Percentiles rank a stretch among this genome's conserved stretches.
phyloP scores from a whole-genome alignment of 2,888 invertebrate genomes.

The Napeogenes sylphis region DNA sequence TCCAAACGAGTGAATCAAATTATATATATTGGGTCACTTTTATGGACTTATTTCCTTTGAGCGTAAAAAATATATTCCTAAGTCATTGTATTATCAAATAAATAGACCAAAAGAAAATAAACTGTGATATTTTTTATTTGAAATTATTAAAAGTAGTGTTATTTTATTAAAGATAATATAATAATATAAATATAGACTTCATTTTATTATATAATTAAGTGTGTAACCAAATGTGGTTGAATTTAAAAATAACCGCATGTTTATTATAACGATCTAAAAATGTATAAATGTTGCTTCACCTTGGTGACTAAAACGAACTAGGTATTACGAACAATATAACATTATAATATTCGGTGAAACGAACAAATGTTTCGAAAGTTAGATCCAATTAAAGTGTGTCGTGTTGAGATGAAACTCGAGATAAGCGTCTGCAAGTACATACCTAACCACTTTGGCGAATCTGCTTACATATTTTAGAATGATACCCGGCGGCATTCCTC shows the following conservation, averaged over 20 bases:
- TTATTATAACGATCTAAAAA: too few relatives aligned
- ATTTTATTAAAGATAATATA: too few relatives aligned
- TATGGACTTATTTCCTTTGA: slow-evolving; percentile 14
- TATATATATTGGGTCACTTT: slow-evolving; percentile 48
- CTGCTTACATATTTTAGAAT: slow-evolving; percentile 30
- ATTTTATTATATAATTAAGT: too few relatives aligned
- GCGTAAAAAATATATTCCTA: not conserved
- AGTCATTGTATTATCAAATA: too few relatives aligned
- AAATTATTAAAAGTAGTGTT: too few relatives aligned
- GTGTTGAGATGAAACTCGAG: slow-evolving; percentile 45
- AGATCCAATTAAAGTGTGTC: slow-evolving; percentile 36
- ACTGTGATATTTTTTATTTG: too few relatives aligned
- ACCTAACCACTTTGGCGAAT: slow-evolving; percentile 36
- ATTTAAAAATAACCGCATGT: too few relatives aligned
- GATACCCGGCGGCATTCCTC: slow-evolving; percentile 59
- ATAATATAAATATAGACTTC: too few relatives aligned
- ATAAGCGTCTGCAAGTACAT: slow-evolving; percentile 40
- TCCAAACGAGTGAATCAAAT: slow-evolving; percentile 43
- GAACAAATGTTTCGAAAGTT: slow-evolving; percentile 31
- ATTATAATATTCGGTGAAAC: slow-evolving; percentile 16
- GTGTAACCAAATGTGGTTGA: too few relatives aligned
- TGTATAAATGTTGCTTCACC: too few relatives aligned
- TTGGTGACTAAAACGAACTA: too few relatives aligned
- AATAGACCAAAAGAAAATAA: too few relatives aligned
- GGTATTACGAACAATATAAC: slow-evolving; percentile 12